These are phyloP conservation scores for Planococcus citri DNA, from an alignment of 1,140 invertebrate species.

Conservation along the genomic window DNA sequence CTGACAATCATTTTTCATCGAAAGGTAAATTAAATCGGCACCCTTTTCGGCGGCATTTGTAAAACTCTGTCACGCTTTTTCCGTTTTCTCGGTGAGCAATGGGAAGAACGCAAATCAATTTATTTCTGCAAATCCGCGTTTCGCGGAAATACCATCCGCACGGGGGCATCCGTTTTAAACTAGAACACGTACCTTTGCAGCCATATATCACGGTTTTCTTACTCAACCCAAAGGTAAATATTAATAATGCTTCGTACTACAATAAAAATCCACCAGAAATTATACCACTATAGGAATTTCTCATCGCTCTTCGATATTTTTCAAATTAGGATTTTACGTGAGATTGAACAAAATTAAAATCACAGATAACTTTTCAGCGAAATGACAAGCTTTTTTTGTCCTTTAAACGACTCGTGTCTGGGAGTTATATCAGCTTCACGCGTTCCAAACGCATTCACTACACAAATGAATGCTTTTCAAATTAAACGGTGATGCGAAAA, in stretches of 20 bases:
- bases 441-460: no score
- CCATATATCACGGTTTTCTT: not conserved
- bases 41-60: constrained; percentile 9
- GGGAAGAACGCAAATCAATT: constrained; percentile 15
- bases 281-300: no score
- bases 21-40: constrained; percentile 19
- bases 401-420: no score
- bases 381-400: not conserved
- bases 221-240: not conserved
- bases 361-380: not conserved
- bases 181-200: not conserved
- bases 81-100: not conserved
- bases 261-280: not conserved
- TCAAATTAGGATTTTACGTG: not conserved
- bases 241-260: not conserved
- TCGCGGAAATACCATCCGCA: constrained; percentile 1
- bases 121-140: constrained; percentile 10
- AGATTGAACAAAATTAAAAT: not conserved
- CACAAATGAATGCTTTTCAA: no score
- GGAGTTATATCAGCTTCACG: no score
- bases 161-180: not conserved
- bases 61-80: constrained; percentile 15
- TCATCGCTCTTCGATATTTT: not conserved
- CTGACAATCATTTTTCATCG: constrained; percentile 20
- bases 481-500: no score